Evolutionary conservation across 2,888 invertebrate genomes (phyloP).

Genomic region (Ectropis crepuscularia): DNA sequence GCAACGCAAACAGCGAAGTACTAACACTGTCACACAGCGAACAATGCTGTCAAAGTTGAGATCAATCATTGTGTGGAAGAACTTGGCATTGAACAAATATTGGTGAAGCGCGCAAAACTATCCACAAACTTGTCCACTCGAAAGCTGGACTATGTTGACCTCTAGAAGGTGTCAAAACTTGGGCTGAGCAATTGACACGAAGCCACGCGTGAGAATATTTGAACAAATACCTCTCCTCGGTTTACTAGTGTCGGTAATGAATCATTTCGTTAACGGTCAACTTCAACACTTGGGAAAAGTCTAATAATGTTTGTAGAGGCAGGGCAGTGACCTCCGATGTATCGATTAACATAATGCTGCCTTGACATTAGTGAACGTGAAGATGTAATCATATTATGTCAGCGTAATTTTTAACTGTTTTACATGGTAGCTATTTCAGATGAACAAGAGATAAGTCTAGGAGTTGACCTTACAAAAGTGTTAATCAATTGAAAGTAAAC

Average conservation of each 20-base stretch:
- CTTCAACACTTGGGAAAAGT: conserved; percentile 70
- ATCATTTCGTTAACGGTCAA: conserved; percentile 80
- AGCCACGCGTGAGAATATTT: conserved; percentile 81
- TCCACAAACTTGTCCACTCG: conserved; percentile 43
- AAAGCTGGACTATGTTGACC: conserved; percentile 61
- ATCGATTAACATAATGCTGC: conserved; percentile 68
- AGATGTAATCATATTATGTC: conserved; percentile 31
- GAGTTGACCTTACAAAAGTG: not conserved
- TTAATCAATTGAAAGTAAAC: not conserved
- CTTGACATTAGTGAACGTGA: conserved; percentile 46
- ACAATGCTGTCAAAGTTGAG: conserved; percentile 49
- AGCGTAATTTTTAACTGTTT: conserved; percentile 2
- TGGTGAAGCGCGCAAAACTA: conserved; percentile 67
- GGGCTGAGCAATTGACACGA: conserved; percentile 74
- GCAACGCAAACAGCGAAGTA: conserved; percentile 26
- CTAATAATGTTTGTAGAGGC: conserved; percentile 61
- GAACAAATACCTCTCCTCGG: conserved; percentile 77
- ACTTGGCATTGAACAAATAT: conserved; percentile 69
- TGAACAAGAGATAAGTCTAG: not conserved
- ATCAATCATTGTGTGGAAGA: conserved; percentile 54
- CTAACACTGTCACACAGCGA: conserved; percentile 40
- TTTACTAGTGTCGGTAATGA: conserved; percentile 80
- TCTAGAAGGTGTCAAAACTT: conserved; percentile 76
- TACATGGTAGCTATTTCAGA: not conserved
- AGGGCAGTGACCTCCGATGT: conserved; percentile 56